phyloP scores from a whole-genome alignment of 1,140 invertebrate genomes.

The Pomacea maculata region DNA sequence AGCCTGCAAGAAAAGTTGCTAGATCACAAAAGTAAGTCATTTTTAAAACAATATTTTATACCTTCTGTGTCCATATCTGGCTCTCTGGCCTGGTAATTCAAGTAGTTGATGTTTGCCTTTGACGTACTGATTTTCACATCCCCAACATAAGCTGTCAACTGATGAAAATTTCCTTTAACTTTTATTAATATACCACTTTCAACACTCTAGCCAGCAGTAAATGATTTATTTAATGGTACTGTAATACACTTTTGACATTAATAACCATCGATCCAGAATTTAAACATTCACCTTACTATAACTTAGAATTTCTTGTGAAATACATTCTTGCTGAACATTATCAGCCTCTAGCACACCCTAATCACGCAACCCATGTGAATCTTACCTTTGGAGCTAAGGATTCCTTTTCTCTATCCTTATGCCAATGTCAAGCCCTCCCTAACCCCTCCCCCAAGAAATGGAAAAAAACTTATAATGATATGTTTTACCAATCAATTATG shows the following conservation, averaged over 20 bases:
- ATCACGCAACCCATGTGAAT: too few relatives aligned
- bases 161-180: slow-evolving; percentile 4
- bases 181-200: not conserved
- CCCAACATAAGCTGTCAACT: slow-evolving; percentile 79
- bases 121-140: slow-evolving; percentile 80
- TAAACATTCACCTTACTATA: not conserved
- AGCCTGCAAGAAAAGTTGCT: not conserved
- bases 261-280: not conserved
- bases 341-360: too few relatives aligned
- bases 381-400: too few relatives aligned
- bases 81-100: slow-evolving; percentile 71
- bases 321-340: too few relatives aligned
- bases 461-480: too few relatives aligned
- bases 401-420: too few relatives aligned
- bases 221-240: too few relatives aligned
- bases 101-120: slow-evolving; percentile 73
- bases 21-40: not conserved
- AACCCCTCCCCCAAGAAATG: too few relatives aligned
- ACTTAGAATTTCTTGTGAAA: too few relatives aligned
- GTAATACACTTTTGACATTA: too few relatives aligned
- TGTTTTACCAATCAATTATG: too few relatives aligned
- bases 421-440: too few relatives aligned
- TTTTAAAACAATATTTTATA: slow-evolving; percentile 17
- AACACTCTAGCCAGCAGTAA: not conserved
- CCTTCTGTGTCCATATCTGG: slow-evolving; percentile 64